Evolutionary conservation across 30 jellyfish, hydroid and myxozoan genomes (phyloP).

Genomic region (Clytia hemisphaerica): DNA sequence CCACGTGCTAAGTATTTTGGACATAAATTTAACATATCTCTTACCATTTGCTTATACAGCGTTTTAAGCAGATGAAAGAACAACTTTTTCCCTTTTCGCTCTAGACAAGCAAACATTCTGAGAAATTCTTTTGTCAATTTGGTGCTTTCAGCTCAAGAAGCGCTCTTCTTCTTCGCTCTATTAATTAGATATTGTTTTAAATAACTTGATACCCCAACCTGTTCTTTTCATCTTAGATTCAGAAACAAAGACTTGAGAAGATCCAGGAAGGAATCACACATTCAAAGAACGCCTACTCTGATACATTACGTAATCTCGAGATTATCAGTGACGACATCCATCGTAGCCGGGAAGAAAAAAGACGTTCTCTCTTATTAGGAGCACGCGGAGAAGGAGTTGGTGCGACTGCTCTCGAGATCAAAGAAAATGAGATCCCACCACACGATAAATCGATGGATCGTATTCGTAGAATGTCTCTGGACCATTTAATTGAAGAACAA

Average conservation of each 20-base stretch:
- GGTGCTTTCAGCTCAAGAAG: too few relatives aligned
- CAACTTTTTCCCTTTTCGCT: too few relatives aligned
- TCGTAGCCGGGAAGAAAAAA: conserved; percentile 20
- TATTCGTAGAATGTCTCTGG: not conserved
- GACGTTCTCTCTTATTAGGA: not conserved
- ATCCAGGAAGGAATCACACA: conserved; percentile 38
- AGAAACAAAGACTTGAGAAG: conserved; percentile 36
- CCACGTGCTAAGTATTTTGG: too few relatives aligned
- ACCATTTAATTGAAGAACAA: not conserved
- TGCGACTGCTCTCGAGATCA: conserved; percentile 31
- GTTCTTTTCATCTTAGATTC: conserved; percentile 9
- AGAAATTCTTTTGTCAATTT: too few relatives aligned
- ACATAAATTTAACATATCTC: too few relatives aligned
- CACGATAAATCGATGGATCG: conserved; percentile 15
- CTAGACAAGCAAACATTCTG: too few relatives aligned
- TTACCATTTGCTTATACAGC: too few relatives aligned
- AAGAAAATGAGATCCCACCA: not conserved
- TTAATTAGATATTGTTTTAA: too few relatives aligned
- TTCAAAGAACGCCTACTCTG: conserved; percentile 28
- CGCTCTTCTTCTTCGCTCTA: too few relatives aligned
- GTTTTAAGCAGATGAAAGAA: too few relatives aligned
- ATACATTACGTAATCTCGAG: conserved; percentile 37
- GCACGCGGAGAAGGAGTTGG: conserved; percentile 47
- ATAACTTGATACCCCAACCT: not conserved
- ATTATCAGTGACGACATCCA: conserved; percentile 40